Percentiles rank a stretch among this genome's conserved stretches.
Evolutionary conservation across 2,888 invertebrate genomes (phyloP).

Genomic region (Nomada flava): DNA sequence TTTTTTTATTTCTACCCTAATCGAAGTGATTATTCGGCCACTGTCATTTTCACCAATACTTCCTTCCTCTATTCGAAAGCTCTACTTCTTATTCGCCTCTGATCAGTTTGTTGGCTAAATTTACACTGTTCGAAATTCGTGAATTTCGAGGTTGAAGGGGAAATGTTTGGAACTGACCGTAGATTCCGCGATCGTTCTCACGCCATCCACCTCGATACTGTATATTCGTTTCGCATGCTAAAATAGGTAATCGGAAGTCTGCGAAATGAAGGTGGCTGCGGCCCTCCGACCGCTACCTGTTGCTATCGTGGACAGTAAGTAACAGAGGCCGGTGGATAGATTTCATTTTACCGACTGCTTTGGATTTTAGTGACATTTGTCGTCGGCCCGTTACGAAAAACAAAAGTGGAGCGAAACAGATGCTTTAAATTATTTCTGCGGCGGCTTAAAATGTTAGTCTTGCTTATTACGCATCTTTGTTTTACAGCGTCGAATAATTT

Average conservation of each 20-base stretch:
- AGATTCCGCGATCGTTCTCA: conserved; percentile 28
- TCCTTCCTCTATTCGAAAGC: background rate
- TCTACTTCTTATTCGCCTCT: background rate
- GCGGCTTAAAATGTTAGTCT: conserved; percentile 3
- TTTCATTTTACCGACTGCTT: conserved; percentile 50
- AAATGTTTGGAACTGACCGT: conserved; percentile 15
- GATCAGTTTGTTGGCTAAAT: conserved; percentile 28
- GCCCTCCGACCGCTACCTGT: conserved; percentile 65
- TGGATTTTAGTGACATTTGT: conserved; percentile 57
- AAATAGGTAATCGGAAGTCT: conserved; percentile 58
- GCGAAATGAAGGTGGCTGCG: conserved; percentile 65
- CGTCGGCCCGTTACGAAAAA: background rate
- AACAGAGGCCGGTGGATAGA: conserved; percentile 49
- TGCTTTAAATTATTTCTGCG: conserved; percentile 28
- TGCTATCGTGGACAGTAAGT: conserved; percentile 70
- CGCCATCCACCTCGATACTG: conserved; percentile 8
- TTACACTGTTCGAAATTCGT: conserved; percentile 10
- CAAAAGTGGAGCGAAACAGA: background rate
- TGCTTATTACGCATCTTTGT: background rate
- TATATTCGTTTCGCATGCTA: conserved; percentile 65
- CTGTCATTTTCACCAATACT: background rate
- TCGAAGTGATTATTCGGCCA: background rate
- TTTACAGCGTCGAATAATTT: background rate
- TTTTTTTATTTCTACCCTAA: too few relatives aligned
- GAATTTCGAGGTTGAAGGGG: conserved; percentile 1